Conservation (phyloP, 2,888 invertebrate species). For the Calliopum simillimum region DNA sequence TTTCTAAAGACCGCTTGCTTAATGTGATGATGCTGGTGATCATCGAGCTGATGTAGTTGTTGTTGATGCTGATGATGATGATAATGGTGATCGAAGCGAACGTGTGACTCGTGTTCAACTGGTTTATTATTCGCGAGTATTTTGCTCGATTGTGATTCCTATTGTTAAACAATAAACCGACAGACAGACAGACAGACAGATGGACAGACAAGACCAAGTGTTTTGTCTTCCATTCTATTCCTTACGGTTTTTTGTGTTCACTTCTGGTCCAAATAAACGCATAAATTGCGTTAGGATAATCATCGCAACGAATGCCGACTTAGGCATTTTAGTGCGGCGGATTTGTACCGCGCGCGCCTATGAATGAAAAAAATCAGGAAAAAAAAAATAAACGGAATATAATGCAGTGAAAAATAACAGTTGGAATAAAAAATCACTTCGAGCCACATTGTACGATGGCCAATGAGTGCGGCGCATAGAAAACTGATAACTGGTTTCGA, state of each 20-base stretch:
- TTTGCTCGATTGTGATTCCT: conserved; percentile 32
- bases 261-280: conserved; percentile 48
- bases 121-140: conserved; percentile 46
- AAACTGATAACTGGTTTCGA: conserved; percentile 36
- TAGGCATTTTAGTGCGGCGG: neutral
- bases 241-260: conserved; percentile 7
- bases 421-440: conserved; percentile 32
- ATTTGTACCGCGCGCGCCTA: conserved; percentile 6
- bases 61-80: conserved; percentile 31
- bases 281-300: conserved; percentile 67
- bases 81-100: conserved; percentile 40
- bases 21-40: conserved; percentile 24
- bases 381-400: conserved; percentile 48
- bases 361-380: conserved; percentile 44
- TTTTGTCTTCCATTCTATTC: conserved; percentile 18
- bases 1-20: conserved; percentile 32
- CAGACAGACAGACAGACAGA: neutral
- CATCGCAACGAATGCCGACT: conserved; percentile 53
- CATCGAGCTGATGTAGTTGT: conserved; percentile 34
- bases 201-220: conserved; percentile 31
- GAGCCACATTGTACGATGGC: conserved; percentile 35
- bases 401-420: conserved; percentile 40
- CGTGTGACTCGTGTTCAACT: conserved; percentile 56
- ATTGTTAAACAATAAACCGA: neutral
- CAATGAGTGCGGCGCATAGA: conserved; percentile 36